Percentiles rank a stretch among this genome's conserved stretches.
These are phyloP conservation scores for Drosophila dives DNA, from an alignment of 2,888 invertebrate genomes.

Conservation along the genomic window DNA sequence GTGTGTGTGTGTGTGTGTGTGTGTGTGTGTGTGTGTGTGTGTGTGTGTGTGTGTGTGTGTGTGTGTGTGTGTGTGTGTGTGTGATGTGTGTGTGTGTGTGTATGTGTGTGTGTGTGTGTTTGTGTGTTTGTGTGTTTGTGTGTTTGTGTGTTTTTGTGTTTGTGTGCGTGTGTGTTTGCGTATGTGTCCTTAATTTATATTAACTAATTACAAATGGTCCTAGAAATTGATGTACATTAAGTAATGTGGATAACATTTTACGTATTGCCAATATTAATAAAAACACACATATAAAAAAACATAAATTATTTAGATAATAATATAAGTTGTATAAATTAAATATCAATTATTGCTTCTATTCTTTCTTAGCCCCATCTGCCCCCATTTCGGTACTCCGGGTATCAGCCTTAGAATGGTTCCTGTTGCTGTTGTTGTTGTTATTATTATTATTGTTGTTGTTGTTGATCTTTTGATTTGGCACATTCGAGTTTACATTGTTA, in stretches of 20 bases:
- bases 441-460: slow-evolving; percentile 28
- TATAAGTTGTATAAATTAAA: slow-evolving; percentile 61
- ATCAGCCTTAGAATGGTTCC: slow-evolving; percentile 23
- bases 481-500: slow-evolving; percentile 44
- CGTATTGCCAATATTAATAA: slow-evolving; percentile 67
- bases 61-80: background rate
- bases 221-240: slow-evolving; percentile 33
- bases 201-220: slow-evolving; percentile 40
- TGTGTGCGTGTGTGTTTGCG: background rate
- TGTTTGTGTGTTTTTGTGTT: background rate
- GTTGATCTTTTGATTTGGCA: slow-evolving; percentile 44
- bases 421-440: slow-evolving; percentile 1
- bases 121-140: slow-evolving; percentile 15
- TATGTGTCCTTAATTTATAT: slow-evolving; percentile 30
- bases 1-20: background rate
- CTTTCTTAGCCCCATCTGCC: slow-evolving; percentile 9
- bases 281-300: slow-evolving; percentile 58
- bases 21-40: slow-evolving; percentile 18
- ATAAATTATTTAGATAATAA: slow-evolving; percentile 64
- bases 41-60: background rate
- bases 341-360: slow-evolving; percentile 59
- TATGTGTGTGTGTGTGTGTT: background rate
- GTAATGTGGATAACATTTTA: slow-evolving; percentile 39
- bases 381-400: slow-evolving; percentile 51
- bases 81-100: slow-evolving; percentile 24